Evolutionary conservation across 2,113 vertebrate genomes (phyloP).

Genomic region (Semnornis frantzii): DNA sequence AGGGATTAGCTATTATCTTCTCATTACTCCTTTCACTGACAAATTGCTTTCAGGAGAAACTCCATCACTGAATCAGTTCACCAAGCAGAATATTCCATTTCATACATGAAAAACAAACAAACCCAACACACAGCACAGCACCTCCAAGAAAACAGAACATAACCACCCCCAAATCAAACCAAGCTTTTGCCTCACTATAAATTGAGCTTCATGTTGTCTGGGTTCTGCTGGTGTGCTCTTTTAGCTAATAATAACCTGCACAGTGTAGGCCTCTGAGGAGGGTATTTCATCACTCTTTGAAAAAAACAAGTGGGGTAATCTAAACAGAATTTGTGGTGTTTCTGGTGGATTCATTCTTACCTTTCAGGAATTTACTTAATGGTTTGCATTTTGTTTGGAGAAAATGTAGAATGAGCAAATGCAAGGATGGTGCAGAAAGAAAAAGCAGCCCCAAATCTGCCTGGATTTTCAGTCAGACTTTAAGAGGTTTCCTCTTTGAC

Average conservation of each 20-base stretch:
- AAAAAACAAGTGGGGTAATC: background rate
- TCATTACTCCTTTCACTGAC: slow-evolving; percentile 35
- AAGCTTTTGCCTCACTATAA: background rate
- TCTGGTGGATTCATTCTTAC: background rate
- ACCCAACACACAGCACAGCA: background rate
- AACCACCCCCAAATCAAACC: background rate
- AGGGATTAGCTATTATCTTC: slow-evolving; percentile 39
- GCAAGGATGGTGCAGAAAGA: background rate
- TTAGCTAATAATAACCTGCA: background rate
- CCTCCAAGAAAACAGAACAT: background rate
- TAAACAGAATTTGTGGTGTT: background rate
- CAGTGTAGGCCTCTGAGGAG: background rate
- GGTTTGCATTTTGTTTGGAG: background rate
- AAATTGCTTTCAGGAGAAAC: slow-evolving; percentile 15
- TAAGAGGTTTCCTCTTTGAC: background rate
- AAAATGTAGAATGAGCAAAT: background rate
- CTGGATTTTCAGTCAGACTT: background rate
- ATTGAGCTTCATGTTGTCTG: background rate
- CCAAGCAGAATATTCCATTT: background rate
- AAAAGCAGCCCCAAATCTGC: background rate
- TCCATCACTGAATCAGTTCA: background rate
- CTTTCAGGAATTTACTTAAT: background rate
- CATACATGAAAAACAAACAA: background rate
- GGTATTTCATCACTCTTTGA: background rate
- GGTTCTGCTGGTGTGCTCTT: background rate